Evolutionary conservation across 2,113 vertebrate genomes (phyloP).

Genomic region (Chunga burmeisteri): DNA sequence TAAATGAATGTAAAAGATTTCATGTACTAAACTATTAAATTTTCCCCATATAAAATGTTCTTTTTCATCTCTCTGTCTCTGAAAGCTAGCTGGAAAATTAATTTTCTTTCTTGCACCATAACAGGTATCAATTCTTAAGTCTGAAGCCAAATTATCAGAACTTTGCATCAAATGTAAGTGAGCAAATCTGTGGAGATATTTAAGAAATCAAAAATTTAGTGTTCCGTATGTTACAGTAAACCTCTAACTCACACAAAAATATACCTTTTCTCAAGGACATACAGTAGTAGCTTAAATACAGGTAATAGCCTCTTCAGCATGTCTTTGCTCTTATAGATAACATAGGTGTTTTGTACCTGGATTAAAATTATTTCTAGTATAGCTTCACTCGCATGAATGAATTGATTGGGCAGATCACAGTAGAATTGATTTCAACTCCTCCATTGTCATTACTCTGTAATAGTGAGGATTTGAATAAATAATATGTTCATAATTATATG

Average conservation of each 20-base stretch:
- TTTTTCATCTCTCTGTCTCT: not conserved
- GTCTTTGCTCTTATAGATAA: not conserved
- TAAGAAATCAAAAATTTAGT: not conserved
- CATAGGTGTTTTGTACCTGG: not conserved
- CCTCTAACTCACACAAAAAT: not conserved
- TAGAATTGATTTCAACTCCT: not conserved
- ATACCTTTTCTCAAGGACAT: not conserved
- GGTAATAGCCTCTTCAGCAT: not conserved
- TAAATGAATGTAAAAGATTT: not conserved
- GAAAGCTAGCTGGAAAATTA: not conserved
- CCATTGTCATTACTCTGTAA: not conserved
- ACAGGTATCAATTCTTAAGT: not conserved
- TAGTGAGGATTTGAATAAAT: not conserved
- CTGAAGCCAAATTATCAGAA: not conserved
- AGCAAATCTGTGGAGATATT: not conserved
- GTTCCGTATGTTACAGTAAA: not conserved
- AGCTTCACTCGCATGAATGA: not conserved
- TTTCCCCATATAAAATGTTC: not conserved
- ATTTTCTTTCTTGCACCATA: not conserved
- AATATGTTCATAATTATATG: not conserved
- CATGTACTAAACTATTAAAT: not conserved
- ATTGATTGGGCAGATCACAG: not conserved
- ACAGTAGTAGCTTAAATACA: not conserved
- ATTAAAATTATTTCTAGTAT: not conserved
- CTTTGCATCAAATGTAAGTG: not conserved